Conservation (phyloP, 2,888 invertebrate genomes). For the Yponomeuta cagnagella region DNA sequence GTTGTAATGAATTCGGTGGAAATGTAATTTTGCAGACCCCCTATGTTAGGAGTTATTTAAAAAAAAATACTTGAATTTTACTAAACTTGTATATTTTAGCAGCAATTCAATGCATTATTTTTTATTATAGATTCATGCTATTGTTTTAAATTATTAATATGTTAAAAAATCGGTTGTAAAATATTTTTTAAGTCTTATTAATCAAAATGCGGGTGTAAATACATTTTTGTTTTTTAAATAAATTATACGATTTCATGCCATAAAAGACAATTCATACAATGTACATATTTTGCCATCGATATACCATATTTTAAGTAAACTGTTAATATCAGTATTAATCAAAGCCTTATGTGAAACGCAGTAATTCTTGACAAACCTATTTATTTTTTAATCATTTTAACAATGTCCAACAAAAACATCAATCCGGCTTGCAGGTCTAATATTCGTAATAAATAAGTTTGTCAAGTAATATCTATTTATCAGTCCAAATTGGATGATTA, state of each 20-base stretch:
- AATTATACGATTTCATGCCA: slow-evolving; percentile 56
- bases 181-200: slow-evolving; percentile 21
- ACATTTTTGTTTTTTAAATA: slow-evolving; percentile 38
- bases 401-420: neutral
- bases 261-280: slow-evolving; percentile 25
- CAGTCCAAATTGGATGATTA: slow-evolving; percentile 9
- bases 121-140: slow-evolving; percentile 22
- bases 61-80: neutral
- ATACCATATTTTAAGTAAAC: slow-evolving; percentile 57
- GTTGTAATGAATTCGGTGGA: slow-evolving; percentile 19
- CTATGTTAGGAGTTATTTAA: neutral
- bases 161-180: slow-evolving; percentile 27
- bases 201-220: slow-evolving; percentile 58
- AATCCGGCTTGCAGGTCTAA: neutral
- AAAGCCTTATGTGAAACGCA: slow-evolving; percentile 50
- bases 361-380: slow-evolving; percentile 26
- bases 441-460: slow-evolving; percentile 23
- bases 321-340: slow-evolving; percentile 70
- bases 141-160: slow-evolving; percentile 20
- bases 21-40: neutral
- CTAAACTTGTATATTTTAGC: slow-evolving; percentile 15
- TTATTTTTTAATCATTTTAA: neutral
- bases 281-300: slow-evolving; percentile 64
- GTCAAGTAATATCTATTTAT: slow-evolving; percentile 25
- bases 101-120: slow-evolving; percentile 21